These are phyloP conservation scores for Stenodema calcarata DNA, from an alignment of 2,888 invertebrate species.

Conservation along the genomic window DNA sequence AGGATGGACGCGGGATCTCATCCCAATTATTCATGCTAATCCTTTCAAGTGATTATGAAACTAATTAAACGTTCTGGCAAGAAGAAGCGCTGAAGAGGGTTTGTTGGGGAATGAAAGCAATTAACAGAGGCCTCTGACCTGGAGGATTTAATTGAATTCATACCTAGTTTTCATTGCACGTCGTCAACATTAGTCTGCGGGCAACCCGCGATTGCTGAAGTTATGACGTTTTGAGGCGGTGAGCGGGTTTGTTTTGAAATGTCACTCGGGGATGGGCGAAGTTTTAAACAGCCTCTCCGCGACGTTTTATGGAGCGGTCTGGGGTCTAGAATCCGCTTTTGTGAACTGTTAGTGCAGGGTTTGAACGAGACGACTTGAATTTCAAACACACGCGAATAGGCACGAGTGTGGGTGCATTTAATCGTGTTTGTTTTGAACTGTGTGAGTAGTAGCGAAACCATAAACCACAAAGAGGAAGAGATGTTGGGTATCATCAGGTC, in stretches of 20 bases:
- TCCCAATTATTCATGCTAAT: constrained; percentile 34
- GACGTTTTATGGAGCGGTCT: not conserved
- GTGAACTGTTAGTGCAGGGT: no score
- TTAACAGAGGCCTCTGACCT: not conserved
- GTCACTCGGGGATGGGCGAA: not conserved
- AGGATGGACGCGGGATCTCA: not conserved
- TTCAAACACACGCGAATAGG: no score
- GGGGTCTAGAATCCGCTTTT: not conserved
- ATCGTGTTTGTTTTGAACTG: no score
- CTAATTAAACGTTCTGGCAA: constrained; percentile 21
- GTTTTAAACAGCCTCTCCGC: not conserved
- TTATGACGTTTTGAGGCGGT: not conserved
- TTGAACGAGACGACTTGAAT: no score
- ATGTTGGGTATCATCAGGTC: no score
- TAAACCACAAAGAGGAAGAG: no score
- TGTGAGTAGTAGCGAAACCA: no score
- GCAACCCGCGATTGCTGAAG: not conserved
- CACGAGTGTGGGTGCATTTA: no score
- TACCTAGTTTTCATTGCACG: constrained; percentile 3
- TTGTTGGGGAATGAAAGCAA: constrained; percentile 11
- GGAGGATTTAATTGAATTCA: constrained; percentile 18
- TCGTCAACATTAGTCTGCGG: not conserved
- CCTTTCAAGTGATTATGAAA: constrained; percentile 28
- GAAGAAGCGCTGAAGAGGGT: constrained; percentile 20
- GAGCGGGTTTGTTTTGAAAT: not conserved